A percentile compares a stretch with the other conserved stretches of the same genome.
These are phyloP conservation scores for Scaptomyza flava DNA, from an alignment of 2,888 invertebrate species.

Conservation along the genomic window DNA sequence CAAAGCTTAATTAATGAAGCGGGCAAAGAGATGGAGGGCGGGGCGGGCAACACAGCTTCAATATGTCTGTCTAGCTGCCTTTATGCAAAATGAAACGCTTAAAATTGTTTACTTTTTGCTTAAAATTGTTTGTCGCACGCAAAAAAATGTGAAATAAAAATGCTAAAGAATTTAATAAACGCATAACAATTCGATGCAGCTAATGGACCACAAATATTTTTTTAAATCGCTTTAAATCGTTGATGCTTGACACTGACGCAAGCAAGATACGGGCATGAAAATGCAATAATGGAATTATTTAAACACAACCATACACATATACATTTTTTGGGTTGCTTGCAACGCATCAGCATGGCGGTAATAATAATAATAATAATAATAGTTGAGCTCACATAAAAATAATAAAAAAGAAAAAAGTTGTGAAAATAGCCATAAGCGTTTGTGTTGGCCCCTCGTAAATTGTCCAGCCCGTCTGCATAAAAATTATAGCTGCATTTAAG, in stretches of 20 bases:
- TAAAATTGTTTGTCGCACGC: slow-evolving; percentile 3
- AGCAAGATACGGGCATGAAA: slow-evolving; percentile 32
- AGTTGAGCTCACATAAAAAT: slow-evolving; percentile 57
- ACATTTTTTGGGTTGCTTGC: slow-evolving; percentile 24
- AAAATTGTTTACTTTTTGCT: slow-evolving; percentile 14
- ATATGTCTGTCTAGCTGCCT: slow-evolving; percentile 3
- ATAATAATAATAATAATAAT: slow-evolving; percentile 59
- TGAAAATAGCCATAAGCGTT: slow-evolving; percentile 62
- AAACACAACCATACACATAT: slow-evolving; percentile 32
- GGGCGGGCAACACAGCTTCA: background rate
- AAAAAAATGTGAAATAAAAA: slow-evolving; percentile 2
- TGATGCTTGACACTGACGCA: slow-evolving; percentile 28
- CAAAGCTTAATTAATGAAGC: slow-evolving; percentile 62
- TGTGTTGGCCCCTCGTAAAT: slow-evolving; percentile 41
- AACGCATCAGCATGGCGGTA: slow-evolving; percentile 28
- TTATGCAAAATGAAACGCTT: slow-evolving; percentile 13
- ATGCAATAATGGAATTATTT: slow-evolving; percentile 67
- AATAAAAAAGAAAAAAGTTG: slow-evolving; percentile 69
- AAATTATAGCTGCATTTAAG: slow-evolving; percentile 78
- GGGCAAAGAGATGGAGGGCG: slow-evolving; percentile 14
- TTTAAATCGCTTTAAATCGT: slow-evolving; percentile 32
- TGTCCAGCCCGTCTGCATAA: slow-evolving; percentile 63
- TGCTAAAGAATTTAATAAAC: slow-evolving; percentile 32
- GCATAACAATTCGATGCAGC: slow-evolving; percentile 38
- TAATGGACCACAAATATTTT: slow-evolving; percentile 64